Evolutionary conservation across 2,888 invertebrate species (phyloP).

Genomic region (Pomacea canaliculata): DNA sequence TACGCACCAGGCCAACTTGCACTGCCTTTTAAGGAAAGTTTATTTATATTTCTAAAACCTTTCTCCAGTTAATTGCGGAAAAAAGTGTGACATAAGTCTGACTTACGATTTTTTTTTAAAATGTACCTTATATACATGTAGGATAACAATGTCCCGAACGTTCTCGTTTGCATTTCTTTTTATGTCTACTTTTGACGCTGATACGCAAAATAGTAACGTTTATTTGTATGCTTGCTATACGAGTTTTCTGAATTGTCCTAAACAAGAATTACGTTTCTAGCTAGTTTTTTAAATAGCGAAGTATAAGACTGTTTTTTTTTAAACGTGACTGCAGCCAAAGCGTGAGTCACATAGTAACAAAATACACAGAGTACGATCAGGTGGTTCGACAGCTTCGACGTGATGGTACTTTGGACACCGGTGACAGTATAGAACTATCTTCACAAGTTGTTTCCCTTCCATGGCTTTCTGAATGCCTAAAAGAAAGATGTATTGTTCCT

Average conservation of each 20-base stretch:
- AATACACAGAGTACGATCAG: constrained; percentile 37
- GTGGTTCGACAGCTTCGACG: constrained; percentile 33
- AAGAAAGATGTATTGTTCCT: constrained; percentile 41
- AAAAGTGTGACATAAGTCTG: no score
- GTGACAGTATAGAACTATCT: background rate
- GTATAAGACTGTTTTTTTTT: no score
- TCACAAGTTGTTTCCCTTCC: constrained; percentile 39
- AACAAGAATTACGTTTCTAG: background rate
- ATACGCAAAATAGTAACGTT: background rate
- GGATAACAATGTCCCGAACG: background rate
- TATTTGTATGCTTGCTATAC: background rate
- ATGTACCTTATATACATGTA: background rate
- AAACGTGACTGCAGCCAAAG: constrained; percentile 9
- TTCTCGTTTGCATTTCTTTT: background rate
- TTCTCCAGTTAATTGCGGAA: background rate
- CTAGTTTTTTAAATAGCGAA: background rate
- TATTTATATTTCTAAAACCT: background rate
- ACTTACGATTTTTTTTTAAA: no score
- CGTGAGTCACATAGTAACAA: constrained; percentile 41
- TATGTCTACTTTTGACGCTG: background rate
- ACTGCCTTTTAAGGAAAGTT: background rate
- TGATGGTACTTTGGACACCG: constrained; percentile 14
- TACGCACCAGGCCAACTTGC: no score
- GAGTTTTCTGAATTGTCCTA: background rate
- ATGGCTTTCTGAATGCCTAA: constrained; percentile 57